Percentiles rank a stretch among this genome's conserved stretches.
These are phyloP conservation scores for Carabus problematicus DNA, from an alignment of 2,888 invertebrate species.

Conservation along the genomic window DNA sequence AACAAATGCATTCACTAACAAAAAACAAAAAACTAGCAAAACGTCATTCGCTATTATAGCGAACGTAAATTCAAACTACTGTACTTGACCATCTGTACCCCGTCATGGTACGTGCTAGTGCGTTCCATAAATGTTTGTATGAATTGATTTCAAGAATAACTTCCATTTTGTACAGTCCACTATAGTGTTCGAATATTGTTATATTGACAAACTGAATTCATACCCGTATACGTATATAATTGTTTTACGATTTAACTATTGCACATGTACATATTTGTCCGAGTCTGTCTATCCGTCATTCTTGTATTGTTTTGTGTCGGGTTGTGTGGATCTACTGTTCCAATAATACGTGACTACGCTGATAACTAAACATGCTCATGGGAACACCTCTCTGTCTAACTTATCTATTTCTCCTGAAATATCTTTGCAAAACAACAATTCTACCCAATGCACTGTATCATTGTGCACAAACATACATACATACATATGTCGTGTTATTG, in stretches of 20 bases:
- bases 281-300: too few species aligned
- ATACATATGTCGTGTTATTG: too few species aligned
- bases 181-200: slow-evolving; percentile 33
- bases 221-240: too few species aligned
- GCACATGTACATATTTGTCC: too few species aligned
- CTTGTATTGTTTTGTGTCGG: slow-evolving; percentile 1
- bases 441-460: slow-evolving; percentile 38
- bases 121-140: slow-evolving; percentile 1
- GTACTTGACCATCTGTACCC: too few species aligned
- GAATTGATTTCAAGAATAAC: slow-evolving; percentile 23
- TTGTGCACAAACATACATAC: slow-evolving; percentile 22
- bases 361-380: slow-evolving; percentile 33
- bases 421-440: background rate
- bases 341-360: background rate
- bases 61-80: too few species aligned
- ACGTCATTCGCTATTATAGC: slow-evolving; percentile 1
- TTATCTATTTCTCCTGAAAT: background rate
- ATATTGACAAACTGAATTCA: too few species aligned
- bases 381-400: slow-evolving; percentile 38
- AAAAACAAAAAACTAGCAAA: slow-evolving; percentile 6
- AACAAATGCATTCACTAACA: slow-evolving; percentile 4
- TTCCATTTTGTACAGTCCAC: slow-evolving; percentile 42
- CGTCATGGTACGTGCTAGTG: too few species aligned
- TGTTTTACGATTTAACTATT: too few species aligned
- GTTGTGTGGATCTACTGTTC: background rate